Conservation (phyloP, 2,888 invertebrate genomes). For the Pyralis farinalis region DNA sequence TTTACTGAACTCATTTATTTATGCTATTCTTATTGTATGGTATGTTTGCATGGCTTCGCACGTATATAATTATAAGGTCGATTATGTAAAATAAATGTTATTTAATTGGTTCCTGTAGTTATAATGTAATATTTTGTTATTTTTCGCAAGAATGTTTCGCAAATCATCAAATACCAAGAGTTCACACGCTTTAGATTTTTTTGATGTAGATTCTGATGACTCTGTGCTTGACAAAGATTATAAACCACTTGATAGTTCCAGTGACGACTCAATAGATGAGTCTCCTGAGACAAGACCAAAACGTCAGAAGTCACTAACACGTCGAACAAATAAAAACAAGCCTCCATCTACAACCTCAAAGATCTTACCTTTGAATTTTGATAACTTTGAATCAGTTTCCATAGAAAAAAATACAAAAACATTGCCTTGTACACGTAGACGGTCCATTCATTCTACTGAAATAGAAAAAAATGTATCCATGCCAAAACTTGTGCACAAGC, state of each 20-base stretch:
- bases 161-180: no score
- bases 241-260: background rate
- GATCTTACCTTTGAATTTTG: background rate
- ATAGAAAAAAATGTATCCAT: background rate
- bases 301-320: background rate
- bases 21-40: no score
- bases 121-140: no score
- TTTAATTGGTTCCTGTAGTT: no score
- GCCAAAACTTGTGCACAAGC: background rate
- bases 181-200: no score
- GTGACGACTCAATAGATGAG: no score
- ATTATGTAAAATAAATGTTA: no score
- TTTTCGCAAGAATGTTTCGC: no score
- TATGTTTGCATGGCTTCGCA: no score
- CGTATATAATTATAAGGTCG: no score
- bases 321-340: background rate
- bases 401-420: background rate
- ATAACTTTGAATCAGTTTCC: background rate
- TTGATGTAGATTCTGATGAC: background rate
- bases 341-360: background rate
- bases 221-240: constrained; percentile 1
- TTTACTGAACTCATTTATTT: no score
- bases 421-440: background rate
- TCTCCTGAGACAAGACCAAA: no score
- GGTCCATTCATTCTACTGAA: background rate